Conservation (phyloP, 2,113 vertebrate genomes). For the Phaethornis superciliosus region DNA sequence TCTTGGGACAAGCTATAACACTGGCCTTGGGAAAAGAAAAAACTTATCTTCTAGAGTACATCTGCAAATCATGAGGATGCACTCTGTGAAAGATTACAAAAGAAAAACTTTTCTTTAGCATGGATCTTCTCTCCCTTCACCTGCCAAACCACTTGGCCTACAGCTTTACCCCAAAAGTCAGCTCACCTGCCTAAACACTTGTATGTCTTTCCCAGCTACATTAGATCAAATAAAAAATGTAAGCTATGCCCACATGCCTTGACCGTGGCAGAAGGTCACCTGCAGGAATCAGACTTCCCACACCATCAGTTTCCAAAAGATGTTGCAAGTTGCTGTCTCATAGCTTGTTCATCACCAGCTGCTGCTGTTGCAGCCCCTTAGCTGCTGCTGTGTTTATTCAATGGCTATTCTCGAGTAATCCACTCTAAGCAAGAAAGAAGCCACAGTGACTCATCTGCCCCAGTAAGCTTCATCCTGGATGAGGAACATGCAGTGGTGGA, state of each 20-base stretch:
- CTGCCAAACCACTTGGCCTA: background rate
- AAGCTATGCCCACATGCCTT: background rate
- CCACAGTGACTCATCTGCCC: background rate
- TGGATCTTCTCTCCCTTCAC: background rate
- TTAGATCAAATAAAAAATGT: background rate
- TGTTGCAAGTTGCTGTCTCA: rapidly evolving
- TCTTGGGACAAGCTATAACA: background rate
- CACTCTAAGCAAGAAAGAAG: background rate
- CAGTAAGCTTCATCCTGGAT: background rate
- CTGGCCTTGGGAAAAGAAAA: background rate
- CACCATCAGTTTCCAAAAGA: background rate
- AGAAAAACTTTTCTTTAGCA: background rate
- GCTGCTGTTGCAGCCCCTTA: background rate
- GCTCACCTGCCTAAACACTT: background rate
- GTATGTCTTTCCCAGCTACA: background rate
- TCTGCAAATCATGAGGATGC: background rate
- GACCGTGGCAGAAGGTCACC: background rate
- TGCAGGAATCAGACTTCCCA: background rate
- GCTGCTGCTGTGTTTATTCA: background rate
- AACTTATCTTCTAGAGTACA: background rate
- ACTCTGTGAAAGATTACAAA: background rate
- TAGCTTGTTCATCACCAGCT: rapidly evolving
- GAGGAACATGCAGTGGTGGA: background rate
- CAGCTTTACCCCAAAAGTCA: background rate
- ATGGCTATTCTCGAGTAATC: background rate